These are phyloP conservation scores for Stigmatopora nigra DNA, from an alignment of 2,113 vertebrate species.

Conservation along the genomic window DNA sequence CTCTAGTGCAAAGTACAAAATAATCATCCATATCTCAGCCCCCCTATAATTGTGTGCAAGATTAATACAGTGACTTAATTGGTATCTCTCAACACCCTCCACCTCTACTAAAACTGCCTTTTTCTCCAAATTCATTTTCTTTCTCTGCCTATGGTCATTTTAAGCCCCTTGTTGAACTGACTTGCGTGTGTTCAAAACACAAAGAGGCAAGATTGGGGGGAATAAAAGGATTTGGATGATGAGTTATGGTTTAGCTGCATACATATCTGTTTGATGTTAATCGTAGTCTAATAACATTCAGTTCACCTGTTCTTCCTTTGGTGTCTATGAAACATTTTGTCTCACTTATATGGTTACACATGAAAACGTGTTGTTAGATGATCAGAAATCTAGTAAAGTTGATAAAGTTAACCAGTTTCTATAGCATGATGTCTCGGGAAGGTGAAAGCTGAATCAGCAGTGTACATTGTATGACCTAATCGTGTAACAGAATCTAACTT, in stretches of 20 bases:
- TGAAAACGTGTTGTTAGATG: conserved; percentile 5
- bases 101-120: background rate
- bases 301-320: conserved; percentile 19
- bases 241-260: conserved; percentile 17
- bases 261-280: conserved; percentile 37
- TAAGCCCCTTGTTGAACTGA: conserved; percentile 49
- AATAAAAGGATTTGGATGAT: conserved; percentile 13
- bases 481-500: background rate
- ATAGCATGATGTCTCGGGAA: background rate
- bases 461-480: background rate
- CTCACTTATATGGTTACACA: conserved; percentile 13
- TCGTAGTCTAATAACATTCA: conserved; percentile 33
- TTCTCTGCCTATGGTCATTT: conserved; percentile 51
- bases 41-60: conserved; percentile 13
- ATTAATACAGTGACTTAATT: conserved; percentile 36
- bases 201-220: conserved; percentile 11
- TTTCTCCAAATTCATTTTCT: conserved; percentile 27
- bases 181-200: conserved; percentile 22
- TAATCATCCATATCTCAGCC: conserved; percentile 8
- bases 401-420: background rate
- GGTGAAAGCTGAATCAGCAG: background rate
- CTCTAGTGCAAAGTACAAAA: background rate
- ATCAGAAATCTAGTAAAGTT: background rate
- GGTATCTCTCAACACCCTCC: background rate
- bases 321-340: conserved; percentile 3